These are phyloP conservation scores for Sesia apiformis DNA, from an alignment of 2,888 invertebrate species.

Conservation along the genomic window DNA sequence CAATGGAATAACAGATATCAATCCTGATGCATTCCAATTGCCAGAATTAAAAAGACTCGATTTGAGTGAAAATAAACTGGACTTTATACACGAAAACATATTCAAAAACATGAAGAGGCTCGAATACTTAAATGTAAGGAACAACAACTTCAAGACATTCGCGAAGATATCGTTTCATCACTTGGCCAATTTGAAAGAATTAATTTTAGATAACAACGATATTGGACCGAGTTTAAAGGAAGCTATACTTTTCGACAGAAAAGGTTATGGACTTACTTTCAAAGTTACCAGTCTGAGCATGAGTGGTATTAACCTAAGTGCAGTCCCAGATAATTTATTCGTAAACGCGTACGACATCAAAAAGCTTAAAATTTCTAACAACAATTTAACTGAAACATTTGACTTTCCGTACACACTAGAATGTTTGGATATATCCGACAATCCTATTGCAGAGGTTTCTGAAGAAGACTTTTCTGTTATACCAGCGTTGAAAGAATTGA, in stretches of 20 bases:
- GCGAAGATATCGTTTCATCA: constrained; percentile 48
- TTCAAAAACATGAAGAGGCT: constrained; percentile 51
- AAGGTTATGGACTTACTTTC: constrained; percentile 45
- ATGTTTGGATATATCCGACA: constrained; percentile 77
- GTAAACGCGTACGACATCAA: constrained; percentile 57
- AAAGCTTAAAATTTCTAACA: constrained; percentile 62
- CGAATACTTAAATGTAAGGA: constrained; percentile 53
- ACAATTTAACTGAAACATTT: constrained; percentile 70
- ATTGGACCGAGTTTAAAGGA: constrained; percentile 42
- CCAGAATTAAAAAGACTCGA: constrained; percentile 48
- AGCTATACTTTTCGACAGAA: constrained; percentile 44
- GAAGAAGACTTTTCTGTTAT: constrained; percentile 64
- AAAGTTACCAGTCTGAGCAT: constrained; percentile 45
- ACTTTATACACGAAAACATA: constrained; percentile 40
- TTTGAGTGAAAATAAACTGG: constrained; percentile 50
- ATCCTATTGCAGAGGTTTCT: constrained; percentile 63
- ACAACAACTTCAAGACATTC: constrained; percentile 52
- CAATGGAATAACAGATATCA: constrained; percentile 40
- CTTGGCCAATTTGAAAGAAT: constrained; percentile 43
- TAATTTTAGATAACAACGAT: constrained; percentile 57
- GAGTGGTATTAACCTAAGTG: constrained; percentile 34
- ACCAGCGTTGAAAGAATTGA: constrained; percentile 66
- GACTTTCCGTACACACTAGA: constrained; percentile 71
- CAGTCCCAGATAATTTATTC: constrained; percentile 53
- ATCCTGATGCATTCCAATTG: constrained; percentile 31